Evolutionary conservation across 2,113 vertebrate species (phyloP), one percentile per base, ranked within the genome.

Genomic region (Ceyx melanurus): DNA sequence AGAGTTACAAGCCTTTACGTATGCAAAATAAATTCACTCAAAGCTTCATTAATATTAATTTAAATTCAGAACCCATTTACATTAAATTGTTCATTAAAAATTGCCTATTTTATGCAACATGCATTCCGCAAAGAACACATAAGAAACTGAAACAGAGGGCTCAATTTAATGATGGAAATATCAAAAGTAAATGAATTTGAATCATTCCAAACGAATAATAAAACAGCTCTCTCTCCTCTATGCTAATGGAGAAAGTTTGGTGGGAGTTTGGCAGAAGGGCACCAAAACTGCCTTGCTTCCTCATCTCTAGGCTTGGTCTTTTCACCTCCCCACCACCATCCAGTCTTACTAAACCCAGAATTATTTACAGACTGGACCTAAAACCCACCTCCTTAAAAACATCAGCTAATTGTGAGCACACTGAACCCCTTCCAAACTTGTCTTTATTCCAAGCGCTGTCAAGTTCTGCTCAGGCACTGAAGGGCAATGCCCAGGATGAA

Each of bases 21-120:
- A 98, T 98, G 98, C 98, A 98, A 98, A 98, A 98, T 98, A 98
- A 98, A 98, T 98, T 98, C 98, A 98, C 97, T 97, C 97, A 97
- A 97, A 96, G 96, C 96, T 98, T 98, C 98, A 98, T 98, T 98
- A 98, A 98, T 98, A 98, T 98, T 98, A 98, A 98, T 98, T 98
- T 98, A 98, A 98, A 98, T 98, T 98, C 98, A 98, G 97, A 98
- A 97, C 81, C 97, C 97, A 98, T 98, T 98, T 98, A 98, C 97
- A 98, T 98, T 98, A 98, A 98, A 98, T 98, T 98, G 98, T 98
- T 98, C 97, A 98, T 98, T 98, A 97, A 98, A 98, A 98, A 97
- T 97, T 97, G 97, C 97, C 97, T 98, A 97, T 98, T 98, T 98
- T 98, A 98, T 98, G 98, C 98, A 98, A 98, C 97, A 97, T 96